A percentile compares a stretch with the other conserved stretches of the same genome.
Conservation (phyloP, 2,888 invertebrate species). For the Spialia ferax region DNA sequence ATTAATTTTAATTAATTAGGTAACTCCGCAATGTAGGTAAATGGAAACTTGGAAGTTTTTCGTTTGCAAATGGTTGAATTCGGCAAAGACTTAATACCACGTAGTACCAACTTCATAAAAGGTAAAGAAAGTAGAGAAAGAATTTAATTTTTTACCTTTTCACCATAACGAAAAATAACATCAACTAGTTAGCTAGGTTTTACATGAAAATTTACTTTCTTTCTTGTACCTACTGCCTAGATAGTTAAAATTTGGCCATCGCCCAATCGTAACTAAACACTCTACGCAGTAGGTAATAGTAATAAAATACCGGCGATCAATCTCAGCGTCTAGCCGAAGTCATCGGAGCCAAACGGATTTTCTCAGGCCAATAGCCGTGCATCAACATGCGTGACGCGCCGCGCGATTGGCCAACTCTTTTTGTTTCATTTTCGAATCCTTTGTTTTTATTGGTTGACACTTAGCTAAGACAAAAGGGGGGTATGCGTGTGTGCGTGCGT, state of each 20-base stretch:
- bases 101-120: too few relatives aligned
- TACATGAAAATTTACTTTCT: neutral
- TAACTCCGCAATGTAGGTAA: too few relatives aligned
- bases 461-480: slow-evolving; percentile 87
- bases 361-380: slow-evolving; percentile 85
- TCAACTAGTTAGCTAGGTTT: too few relatives aligned
- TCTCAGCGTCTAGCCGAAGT: slow-evolving; percentile 80
- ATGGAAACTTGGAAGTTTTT: too few relatives aligned
- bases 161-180: too few relatives aligned
- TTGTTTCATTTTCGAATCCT: slow-evolving; percentile 86
- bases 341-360: slow-evolving; percentile 84
- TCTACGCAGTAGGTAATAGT: slow-evolving; percentile 30
- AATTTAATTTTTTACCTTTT: too few relatives aligned
- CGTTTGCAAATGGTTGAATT: too few relatives aligned
- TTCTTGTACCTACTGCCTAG: neutral
- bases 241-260: slow-evolving; percentile 26
- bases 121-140: too few relatives aligned
- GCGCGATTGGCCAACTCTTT: slow-evolving; percentile 83
- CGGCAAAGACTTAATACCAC: too few relatives aligned
- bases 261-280: slow-evolving; percentile 38
- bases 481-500: slow-evolving; percentile 68
- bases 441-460: slow-evolving; percentile 87
- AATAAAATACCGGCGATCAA: slow-evolving; percentile 71
- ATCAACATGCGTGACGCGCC: slow-evolving; percentile 83
- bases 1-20: too few relatives aligned